These are phyloP conservation scores for Leptoteleia sp. DNA, from an alignment of 1,140 invertebrate species.

Conservation along the genomic window DNA sequence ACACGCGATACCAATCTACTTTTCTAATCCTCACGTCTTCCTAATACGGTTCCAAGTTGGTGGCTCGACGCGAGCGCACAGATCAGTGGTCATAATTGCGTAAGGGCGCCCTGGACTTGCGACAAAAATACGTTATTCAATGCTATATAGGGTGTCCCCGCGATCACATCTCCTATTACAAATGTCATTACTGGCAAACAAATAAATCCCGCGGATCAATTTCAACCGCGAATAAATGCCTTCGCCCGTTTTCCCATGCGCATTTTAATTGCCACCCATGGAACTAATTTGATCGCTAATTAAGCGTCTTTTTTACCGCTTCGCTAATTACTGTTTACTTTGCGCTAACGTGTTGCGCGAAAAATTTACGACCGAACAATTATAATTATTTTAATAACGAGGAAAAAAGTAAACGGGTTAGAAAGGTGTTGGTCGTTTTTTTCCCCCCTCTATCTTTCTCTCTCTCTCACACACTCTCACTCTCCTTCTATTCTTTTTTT, in stretches of 20 bases:
- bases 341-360: background rate
- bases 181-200: slow-evolving; percentile 42
- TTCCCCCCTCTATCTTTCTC: background rate
- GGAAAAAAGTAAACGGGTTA: slow-evolving; percentile 24
- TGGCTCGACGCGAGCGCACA: slow-evolving; percentile 6
- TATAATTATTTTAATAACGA: slow-evolving; percentile 6
- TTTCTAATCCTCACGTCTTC: slow-evolving; percentile 60
- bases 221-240: slow-evolving; percentile 23
- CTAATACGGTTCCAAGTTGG: slow-evolving; percentile 49
- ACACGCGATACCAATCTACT: slow-evolving; percentile 56
- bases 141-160: slow-evolving; percentile 40
- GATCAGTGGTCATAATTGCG: slow-evolving; percentile 59
- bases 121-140: slow-evolving; percentile 62
- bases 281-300: slow-evolving; percentile 24
- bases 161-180: slow-evolving; percentile 40
- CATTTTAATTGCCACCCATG: slow-evolving; percentile 14
- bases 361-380: slow-evolving; percentile 29
- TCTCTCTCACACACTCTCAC: too few species aligned
- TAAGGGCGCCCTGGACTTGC: slow-evolving; percentile 43
- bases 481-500: background rate
- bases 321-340: slow-evolving; percentile 11
- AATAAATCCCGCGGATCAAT: slow-evolving; percentile 36
- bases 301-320: slow-evolving; percentile 8
- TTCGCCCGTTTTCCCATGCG: slow-evolving; percentile 8
- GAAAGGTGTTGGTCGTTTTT: slow-evolving; percentile 20